Base-by-base conservation (phyloP, 2,113 vertebrate genomes). In the Scortum barcoo region DNA sequence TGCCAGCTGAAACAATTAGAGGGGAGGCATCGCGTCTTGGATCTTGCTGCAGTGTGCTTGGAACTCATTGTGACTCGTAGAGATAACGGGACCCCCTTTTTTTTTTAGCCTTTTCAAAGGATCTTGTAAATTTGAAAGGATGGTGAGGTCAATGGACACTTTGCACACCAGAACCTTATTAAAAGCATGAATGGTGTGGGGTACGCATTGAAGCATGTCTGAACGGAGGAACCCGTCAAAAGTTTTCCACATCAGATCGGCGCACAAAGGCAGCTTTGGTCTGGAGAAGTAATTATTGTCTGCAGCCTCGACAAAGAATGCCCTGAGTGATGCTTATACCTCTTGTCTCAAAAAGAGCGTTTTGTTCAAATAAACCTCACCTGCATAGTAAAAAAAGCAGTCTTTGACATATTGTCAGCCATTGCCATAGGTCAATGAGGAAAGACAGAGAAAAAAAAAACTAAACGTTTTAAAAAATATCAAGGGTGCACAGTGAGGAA, bases 401-500 rank as follows among this genome's bases (percentile, higher is more conserved):
- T 7, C n/a, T 58, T 65, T 73, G 69, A 76, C 54, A 46, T 53
- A 58, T 48, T 69, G 33, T 60, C 28, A 67, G 75, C 63, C 33
- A 69, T 74, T 51, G 80, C 12, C 61, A 13, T 38, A 70, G 50
- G 36, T 81, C 54, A 81, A 7, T 2, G 0, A 71, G 36, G 8
- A 28, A 60, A 77, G 60, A 66, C 40, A 46, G 20, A 83, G 51
- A 65, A 10, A 83, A 65, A 58, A 70, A 63, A 76, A 58, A n/a
- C n/a, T n/a, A n/a, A n/a, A n/a, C n/a, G n/a, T 61, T 68, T 26
- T 79, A 56, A 44, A 19, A 75, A 86, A 90, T 89, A 84, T 62
- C 73, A 84, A 80, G 58, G 77, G 48, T 71, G 51, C 75, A 84
- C 70, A 71, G 81, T 73, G 70, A 78, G 76, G 73, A 86, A 93